These are phyloP conservation scores for Mormoops blainvillei DNA, from an alignment of 2,113 vertebrate species.

Conservation along the genomic window DNA sequence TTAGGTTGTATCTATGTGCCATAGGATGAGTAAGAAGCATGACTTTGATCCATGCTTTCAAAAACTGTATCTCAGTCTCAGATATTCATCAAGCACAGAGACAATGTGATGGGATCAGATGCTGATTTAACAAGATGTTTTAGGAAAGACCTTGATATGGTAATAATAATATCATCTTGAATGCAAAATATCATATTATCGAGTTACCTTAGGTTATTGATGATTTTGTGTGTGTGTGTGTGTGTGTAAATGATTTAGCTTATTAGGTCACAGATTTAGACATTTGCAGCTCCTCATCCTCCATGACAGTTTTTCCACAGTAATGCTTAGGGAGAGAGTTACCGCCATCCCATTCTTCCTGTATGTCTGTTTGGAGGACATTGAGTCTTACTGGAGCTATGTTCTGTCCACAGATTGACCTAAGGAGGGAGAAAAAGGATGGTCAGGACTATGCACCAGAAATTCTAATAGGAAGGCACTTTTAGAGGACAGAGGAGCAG, in stretches of 20 bases:
- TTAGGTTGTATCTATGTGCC: neutral
- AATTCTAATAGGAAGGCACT: neutral
- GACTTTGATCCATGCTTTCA: neutral
- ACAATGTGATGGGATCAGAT: neutral
- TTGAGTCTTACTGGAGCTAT: neutral
- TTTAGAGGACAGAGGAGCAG: neutral
- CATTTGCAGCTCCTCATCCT: neutral
- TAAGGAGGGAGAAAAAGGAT: neutral
- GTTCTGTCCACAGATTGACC: neutral
- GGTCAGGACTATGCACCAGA: neutral
- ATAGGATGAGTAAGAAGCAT: neutral
- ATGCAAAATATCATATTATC: neutral
- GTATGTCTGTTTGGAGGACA: neutral
- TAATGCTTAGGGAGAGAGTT: neutral
- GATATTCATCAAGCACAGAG: neutral
- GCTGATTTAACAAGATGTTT: neutral
- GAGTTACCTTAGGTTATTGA: neutral
- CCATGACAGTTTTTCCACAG: neutral
- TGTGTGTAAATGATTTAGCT: neutral
- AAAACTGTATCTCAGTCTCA: neutral
- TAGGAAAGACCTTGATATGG: neutral
- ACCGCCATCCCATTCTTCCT: neutral
- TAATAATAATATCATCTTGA: neutral
- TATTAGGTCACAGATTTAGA: neutral
- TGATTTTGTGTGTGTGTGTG: neutral